Evolutionary conservation across 2,113 vertebrate species (phyloP).

Genomic region (Thomomys bottae): DNA sequence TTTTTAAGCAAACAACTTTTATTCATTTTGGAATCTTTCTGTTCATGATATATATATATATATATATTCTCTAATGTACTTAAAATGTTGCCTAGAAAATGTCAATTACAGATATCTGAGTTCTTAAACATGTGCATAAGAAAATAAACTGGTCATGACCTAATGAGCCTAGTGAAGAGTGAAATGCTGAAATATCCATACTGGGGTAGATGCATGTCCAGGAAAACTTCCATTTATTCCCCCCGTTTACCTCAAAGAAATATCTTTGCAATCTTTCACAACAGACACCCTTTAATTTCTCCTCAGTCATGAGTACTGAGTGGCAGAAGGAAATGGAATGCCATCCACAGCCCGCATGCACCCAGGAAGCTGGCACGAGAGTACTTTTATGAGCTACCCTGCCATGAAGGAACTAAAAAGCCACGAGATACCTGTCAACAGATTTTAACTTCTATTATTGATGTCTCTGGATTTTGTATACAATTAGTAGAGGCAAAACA

Average conservation of each 20-base stretch:
- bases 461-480: not conserved
- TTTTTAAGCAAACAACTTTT: conserved; percentile 4
- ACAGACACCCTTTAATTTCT: not conserved
- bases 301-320: not conserved
- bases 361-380: not conserved
- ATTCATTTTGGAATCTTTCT: not conserved
- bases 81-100: not conserved
- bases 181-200: not conserved
- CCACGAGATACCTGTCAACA: not conserved
- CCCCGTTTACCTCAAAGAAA: not conserved
- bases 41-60: not conserved
- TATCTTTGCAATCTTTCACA: not conserved
- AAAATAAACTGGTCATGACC: not conserved
- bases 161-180: not conserved
- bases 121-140: not conserved
- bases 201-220: conserved; percentile 15
- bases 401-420: not conserved
- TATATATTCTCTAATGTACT: not conserved
- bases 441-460: not conserved
- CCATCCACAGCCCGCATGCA: not conserved
- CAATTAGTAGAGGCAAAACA: too few relatives aligned
- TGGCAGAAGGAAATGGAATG: not conserved
- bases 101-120: not conserved
- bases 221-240: not conserved
- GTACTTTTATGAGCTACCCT: not conserved